Evolutionary conservation across 1,140 invertebrate genomes (phyloP).

Genomic region (Bombus polaris): DNA sequence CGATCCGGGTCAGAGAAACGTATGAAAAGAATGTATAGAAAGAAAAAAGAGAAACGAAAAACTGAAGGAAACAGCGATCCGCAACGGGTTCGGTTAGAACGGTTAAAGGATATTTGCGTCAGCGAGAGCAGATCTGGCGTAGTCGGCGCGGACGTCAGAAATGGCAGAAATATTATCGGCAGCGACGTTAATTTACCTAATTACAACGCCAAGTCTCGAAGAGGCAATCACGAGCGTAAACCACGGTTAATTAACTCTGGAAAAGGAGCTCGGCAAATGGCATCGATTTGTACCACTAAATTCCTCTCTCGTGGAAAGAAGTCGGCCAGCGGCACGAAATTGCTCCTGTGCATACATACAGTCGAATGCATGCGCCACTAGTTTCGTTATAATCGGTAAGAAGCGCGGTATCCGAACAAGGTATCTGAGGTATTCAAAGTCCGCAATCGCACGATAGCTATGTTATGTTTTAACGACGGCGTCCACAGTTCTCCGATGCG

Average conservation of each 20-base stretch:
- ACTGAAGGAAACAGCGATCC: not conserved
- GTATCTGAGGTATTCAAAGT: slow-evolving; percentile 37
- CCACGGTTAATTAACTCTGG: slow-evolving; percentile 46
- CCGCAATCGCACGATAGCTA: slow-evolving; percentile 41
- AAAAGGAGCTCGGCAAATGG: slow-evolving; percentile 28
- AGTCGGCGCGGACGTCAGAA: slow-evolving; percentile 14
- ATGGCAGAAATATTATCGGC: slow-evolving; percentile 24
- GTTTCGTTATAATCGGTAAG: slow-evolving; percentile 3
- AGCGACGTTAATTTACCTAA: slow-evolving; percentile 39
- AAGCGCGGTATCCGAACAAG: slow-evolving; percentile 28
- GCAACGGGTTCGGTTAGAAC: not conserved
- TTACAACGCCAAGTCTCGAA: slow-evolving; percentile 27
- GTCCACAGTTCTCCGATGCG: not conserved
- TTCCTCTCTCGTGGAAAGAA: slow-evolving; percentile 23
- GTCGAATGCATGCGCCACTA: not conserved
- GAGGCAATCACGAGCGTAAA: slow-evolving; percentile 36
- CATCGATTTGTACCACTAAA: slow-evolving; percentile 45
- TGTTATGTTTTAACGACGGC: slow-evolving; percentile 11
- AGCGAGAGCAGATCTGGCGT: slow-evolving; percentile 2
- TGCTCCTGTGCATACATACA: not conserved
- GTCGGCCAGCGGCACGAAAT: slow-evolving; percentile 15
- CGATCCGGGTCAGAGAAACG: slow-evolving; percentile 2
- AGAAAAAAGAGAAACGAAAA: not conserved
- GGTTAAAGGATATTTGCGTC: slow-evolving; percentile 14
- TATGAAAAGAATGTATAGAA: not conserved